These are phyloP conservation scores for Arctocebus calabarensis DNA, from an alignment of 2,797 vertebrate genomes.

Conservation along the genomic window DNA sequence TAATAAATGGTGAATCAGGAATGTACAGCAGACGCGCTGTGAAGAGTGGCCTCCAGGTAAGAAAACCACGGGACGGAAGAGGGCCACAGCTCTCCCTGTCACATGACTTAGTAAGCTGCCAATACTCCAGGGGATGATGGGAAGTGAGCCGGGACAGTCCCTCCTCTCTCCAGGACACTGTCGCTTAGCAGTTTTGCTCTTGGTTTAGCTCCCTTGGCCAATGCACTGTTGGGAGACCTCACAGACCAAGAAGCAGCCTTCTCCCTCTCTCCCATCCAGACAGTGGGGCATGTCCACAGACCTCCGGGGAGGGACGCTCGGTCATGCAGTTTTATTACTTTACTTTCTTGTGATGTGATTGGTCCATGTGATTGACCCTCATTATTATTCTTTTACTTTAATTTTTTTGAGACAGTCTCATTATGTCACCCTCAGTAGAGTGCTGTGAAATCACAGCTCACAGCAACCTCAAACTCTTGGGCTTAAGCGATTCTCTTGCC, in stretches of 20 bases:
- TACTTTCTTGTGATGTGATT: neutral
- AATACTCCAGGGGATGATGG: neutral
- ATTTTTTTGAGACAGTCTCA: no score
- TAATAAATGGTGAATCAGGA: neutral
- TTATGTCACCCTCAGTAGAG: no score
- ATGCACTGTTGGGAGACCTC: neutral
- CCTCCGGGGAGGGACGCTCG: neutral
- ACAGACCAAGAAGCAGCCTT: neutral
- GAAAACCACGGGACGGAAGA: neutral
- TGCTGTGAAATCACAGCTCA: no score
- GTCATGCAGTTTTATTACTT: neutral
- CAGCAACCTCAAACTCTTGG: no score
- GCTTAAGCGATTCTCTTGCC: no score
- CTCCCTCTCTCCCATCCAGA: fast-evolving
- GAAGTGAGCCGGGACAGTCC: neutral
- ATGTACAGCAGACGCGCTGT: fast-evolving
- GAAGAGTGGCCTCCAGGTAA: neutral
- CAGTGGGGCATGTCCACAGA: fast-evolving
- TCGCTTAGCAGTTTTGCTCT: neutral
- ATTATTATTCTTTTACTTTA: neutral
- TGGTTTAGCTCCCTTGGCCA: neutral
- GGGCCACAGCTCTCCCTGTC: neutral
- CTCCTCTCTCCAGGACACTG: neutral
- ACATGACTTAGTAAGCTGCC: neutral
- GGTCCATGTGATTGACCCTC: neutral